A percentile compares a stretch with the other conserved stretches of the same genome.
Conservation (phyloP, 2,888 invertebrate species). For the Rhyacophila evoluta region DNA sequence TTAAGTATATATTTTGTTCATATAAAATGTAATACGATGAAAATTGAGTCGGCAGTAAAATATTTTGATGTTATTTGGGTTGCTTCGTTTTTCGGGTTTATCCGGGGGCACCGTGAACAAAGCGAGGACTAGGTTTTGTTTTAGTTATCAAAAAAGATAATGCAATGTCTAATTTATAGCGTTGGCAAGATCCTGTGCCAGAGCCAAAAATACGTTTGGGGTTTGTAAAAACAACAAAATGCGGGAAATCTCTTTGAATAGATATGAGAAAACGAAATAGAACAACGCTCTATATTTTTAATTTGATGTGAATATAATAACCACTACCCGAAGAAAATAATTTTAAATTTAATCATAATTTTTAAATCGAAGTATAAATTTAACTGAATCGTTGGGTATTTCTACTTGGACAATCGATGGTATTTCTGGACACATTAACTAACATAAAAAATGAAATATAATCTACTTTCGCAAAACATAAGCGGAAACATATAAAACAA, state of each 20-base stretch:
- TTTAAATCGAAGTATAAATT: too few species aligned
- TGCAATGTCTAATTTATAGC: conserved; percentile 17
- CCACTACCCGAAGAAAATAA: too few species aligned
- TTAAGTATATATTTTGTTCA: too few species aligned
- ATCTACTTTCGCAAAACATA: too few species aligned
- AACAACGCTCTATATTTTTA: not conserved
- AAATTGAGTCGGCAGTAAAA: not conserved
- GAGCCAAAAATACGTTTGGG: conserved; percentile 8
- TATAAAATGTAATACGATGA: too few species aligned
- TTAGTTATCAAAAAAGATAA: conserved; percentile 22
- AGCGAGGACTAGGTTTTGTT: not conserved
- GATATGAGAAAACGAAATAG: not conserved
- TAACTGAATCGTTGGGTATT: too few species aligned
- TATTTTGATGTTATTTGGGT: not conserved
- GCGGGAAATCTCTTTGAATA: not conserved
- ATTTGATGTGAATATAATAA: not conserved
- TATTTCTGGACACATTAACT: too few species aligned
- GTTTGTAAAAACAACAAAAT: conserved; percentile 21
- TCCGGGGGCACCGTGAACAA: not conserved
- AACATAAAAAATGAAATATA: too few species aligned
- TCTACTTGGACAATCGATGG: too few species aligned
- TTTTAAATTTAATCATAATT: too few species aligned
- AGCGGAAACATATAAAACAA: too few species aligned
- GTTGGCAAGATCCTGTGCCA: conserved; percentile 11
- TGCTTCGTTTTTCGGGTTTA: not conserved